Conservation (phyloP, 2,113 vertebrate genomes). For the Setophaga kirtlandii region DNA sequence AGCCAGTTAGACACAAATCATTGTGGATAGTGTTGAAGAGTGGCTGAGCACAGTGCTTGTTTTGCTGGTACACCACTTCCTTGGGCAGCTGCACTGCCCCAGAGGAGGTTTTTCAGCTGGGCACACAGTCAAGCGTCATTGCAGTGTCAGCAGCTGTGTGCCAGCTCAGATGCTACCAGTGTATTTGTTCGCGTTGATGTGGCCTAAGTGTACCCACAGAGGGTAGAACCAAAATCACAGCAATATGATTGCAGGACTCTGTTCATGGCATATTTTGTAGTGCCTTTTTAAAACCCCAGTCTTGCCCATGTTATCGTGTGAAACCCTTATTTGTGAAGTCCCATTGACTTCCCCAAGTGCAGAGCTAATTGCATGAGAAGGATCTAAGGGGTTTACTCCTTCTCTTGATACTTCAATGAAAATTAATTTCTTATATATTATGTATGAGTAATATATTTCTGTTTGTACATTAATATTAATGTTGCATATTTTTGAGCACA, state of each 20-base stretch:
- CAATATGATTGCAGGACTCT: neutral
- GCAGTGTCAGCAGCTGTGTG: constrained; percentile 43
- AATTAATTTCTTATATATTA: constrained; percentile 72
- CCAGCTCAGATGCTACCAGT: constrained; percentile 3
- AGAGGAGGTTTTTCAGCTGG: neutral
- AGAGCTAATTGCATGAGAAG: constrained; percentile 46
- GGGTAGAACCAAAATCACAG: neutral
- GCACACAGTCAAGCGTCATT: neutral
- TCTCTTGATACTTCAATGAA: constrained; percentile 52
- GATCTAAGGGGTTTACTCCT: constrained; percentile 49
- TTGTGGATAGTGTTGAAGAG: neutral
- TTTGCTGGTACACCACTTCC: constrained; percentile 24
- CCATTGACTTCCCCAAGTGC: constrained; percentile 39
- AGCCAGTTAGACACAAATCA: neutral
- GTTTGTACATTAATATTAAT: constrained; percentile 59
- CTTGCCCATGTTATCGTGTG: neutral
- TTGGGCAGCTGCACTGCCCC: constrained; percentile 1
- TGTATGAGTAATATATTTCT: constrained; percentile 66
- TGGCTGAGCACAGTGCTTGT: neutral
- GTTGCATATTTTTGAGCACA: constrained; percentile 41
- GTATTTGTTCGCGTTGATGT: neutral
- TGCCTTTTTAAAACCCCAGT: neutral
- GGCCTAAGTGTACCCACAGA: neutral
- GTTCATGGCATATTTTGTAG: neutral
- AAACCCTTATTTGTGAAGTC: constrained; percentile 24